These are phyloP conservation scores for Anthophora plumipes DNA, from an alignment of 2,888 invertebrate species.

Conservation along the genomic window DNA sequence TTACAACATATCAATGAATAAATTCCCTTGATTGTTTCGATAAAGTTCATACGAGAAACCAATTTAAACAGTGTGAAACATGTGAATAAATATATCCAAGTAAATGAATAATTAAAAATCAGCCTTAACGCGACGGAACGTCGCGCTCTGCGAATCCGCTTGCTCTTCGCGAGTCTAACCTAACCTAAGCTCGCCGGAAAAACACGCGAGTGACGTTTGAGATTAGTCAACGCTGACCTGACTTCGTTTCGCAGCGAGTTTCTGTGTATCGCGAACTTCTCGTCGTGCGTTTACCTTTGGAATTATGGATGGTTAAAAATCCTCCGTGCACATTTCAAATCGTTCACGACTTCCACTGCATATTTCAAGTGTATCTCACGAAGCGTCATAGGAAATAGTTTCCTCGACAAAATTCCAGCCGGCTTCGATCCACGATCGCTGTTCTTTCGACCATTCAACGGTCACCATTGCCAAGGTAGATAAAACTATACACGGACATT, in stretches of 20 bases:
- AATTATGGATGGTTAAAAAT: slow-evolving; percentile 36
- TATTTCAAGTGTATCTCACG: slow-evolving; percentile 1
- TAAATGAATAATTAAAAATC: not conserved
- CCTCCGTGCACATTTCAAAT: slow-evolving; percentile 9
- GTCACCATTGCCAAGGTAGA: slow-evolving; percentile 4
- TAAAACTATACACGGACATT: slow-evolving; percentile 29
- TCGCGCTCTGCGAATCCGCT: not conserved
- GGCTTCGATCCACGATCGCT: slow-evolving; percentile 20
- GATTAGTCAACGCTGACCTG: slow-evolving; percentile 39
- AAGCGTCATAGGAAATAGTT: too few relatives aligned
- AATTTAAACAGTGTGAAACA: rapidly evolving
- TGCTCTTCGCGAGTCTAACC: slow-evolving; percentile 13
- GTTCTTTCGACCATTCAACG: not conserved
- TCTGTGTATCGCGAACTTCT: slow-evolving; percentile 31
- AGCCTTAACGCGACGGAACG: slow-evolving; percentile 3
- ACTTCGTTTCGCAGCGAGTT: slow-evolving; percentile 15
- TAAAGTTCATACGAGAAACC: not conserved
- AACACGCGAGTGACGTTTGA: slow-evolving; percentile 35
- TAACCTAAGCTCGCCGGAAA: slow-evolving; percentile 32
- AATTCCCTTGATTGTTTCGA: not conserved
- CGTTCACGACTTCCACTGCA: not conserved
- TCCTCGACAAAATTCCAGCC: not conserved
- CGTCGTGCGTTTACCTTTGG: not conserved
- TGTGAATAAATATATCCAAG: not conserved
- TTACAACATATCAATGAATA: too few relatives aligned